Base-by-base conservation (phyloP, 2,797 vertebrate genomes). In the Enteromius trimaculatus region DNA sequence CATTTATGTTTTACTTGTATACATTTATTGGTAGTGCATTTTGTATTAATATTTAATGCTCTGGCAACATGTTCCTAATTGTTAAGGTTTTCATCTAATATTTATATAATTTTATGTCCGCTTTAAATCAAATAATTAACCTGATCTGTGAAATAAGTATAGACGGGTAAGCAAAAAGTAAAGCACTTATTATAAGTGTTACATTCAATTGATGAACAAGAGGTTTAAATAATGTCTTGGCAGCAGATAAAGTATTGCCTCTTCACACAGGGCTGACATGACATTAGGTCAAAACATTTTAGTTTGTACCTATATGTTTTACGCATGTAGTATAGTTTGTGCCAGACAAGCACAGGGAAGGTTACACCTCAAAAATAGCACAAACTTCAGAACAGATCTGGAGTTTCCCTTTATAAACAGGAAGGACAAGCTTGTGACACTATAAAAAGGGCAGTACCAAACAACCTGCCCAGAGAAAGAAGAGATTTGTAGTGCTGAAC, bases 361-460 rank as follows among this genome's bases (percentile, higher is more conserved):
- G 2, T 21, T 49, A 34, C 31, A 10, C 23, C 31, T 23, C 14
- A 42, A 29, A 77, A 69, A 26, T 21, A 51, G 21, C 17, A 17
- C 6, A 37, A 3, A n/a, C 26, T 53, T 19, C 72, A 49, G 8
- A 16, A 16, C 3, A 70, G 55, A 19, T 34, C 21, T 44, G 26
- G 58, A 85, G 66, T 44, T 85, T 58, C 80, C 80, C 58, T 11
- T 8, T 62, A 72, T 65, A 71, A 66, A 82, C 84, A 77, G 75
- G 84, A 82, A 82, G 37, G 6, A 72, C 75, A 13, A 58, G 66
- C 51, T 72, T n/a, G 1, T 19, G 7, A 47, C 5, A 53, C 6
- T 2, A 82, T 85, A 82, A 79, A 42, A 85, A 58, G 26, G 1
- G 4, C 34, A 0, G 29, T 47, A 9, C 37, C 6, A 3, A 47